Percentiles rank a stretch among this genome's conserved stretches.
phyloP scores from a whole-genome alignment of 1,140 invertebrate species.

The Pogonomyrmex californicus region DNA sequence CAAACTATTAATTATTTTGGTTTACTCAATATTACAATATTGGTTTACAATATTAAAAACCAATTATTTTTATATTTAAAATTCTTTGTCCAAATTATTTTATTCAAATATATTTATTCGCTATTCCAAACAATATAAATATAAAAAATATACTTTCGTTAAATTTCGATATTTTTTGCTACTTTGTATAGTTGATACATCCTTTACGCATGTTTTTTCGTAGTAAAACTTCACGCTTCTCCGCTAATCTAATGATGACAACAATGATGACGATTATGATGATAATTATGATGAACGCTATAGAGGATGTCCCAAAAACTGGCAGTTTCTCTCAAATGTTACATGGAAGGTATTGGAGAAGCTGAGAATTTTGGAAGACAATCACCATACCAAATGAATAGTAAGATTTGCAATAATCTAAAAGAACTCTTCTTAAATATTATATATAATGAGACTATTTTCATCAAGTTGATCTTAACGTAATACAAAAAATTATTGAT shows the following conservation, averaged over 20 bases:
- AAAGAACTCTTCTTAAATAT: conserved; percentile 6
- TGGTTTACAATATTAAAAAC: too few species aligned
- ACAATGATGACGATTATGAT: not conserved
- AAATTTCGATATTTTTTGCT: too few species aligned
- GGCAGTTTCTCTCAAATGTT: conserved; percentile 31
- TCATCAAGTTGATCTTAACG: not conserved
- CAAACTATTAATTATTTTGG: too few species aligned
- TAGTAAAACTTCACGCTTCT: not conserved
- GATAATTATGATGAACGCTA: conserved; percentile 33
- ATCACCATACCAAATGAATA: conserved; percentile 16
- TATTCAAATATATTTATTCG: too few species aligned
- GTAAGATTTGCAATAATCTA: not conserved
- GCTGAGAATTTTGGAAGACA: conserved; percentile 47
- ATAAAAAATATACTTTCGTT: too few species aligned
- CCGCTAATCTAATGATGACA: not conserved
- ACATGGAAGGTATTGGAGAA: not conserved
- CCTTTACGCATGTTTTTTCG: too few species aligned
- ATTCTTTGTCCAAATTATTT: too few species aligned
- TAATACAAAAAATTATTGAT: conserved; percentile 27
- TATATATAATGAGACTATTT: conserved; percentile 4
- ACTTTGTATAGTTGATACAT: too few species aligned
- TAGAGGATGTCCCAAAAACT: conserved; percentile 61
- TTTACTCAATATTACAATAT: too few species aligned
- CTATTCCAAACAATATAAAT: too few species aligned
- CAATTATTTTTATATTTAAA: too few species aligned